A percentile compares a stretch with the other conserved stretches of the same genome.
phyloP scores from a whole-genome alignment of 2,797 vertebrate genomes.

The Scolopax rusticola region DNA sequence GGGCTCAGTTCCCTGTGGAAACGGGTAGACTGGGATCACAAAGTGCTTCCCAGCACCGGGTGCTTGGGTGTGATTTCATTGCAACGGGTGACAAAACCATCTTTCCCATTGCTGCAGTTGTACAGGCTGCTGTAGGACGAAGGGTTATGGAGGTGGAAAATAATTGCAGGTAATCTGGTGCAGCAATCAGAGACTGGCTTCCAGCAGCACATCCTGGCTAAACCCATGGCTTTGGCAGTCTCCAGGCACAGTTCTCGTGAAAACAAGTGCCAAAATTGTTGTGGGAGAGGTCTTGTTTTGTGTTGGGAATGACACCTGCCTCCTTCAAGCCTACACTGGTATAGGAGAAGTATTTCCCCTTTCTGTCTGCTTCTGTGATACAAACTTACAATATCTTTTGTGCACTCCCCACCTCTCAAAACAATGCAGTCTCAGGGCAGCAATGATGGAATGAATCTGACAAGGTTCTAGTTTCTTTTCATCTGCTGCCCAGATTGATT shows the following conservation, averaged over 20 bases:
- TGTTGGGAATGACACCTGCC: background rate
- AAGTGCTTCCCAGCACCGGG: fast-evolving
- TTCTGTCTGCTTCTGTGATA: background rate
- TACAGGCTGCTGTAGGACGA: background rate
- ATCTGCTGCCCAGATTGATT: background rate
- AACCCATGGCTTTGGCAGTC: background rate
- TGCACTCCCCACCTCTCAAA: background rate
- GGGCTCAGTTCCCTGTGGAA: background rate
- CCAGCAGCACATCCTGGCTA: background rate
- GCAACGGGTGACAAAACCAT: background rate
- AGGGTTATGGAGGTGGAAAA: background rate
- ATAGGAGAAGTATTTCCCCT: background rate
- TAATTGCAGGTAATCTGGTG: background rate
- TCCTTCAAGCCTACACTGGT: background rate
- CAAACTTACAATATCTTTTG: background rate
- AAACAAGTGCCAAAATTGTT: background rate
- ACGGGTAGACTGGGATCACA: background rate
- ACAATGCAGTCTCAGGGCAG: background rate
- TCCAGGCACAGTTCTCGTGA: background rate
- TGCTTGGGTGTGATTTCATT: background rate
- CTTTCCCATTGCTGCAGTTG: background rate
- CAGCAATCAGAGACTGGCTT: background rate
- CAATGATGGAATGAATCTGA: background rate
- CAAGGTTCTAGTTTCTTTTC: background rate
- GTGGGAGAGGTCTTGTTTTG: background rate